Evolutionary conservation across 1,140 invertebrate genomes (phyloP).

Genomic region (Sesamia nonagrioides): DNA sequence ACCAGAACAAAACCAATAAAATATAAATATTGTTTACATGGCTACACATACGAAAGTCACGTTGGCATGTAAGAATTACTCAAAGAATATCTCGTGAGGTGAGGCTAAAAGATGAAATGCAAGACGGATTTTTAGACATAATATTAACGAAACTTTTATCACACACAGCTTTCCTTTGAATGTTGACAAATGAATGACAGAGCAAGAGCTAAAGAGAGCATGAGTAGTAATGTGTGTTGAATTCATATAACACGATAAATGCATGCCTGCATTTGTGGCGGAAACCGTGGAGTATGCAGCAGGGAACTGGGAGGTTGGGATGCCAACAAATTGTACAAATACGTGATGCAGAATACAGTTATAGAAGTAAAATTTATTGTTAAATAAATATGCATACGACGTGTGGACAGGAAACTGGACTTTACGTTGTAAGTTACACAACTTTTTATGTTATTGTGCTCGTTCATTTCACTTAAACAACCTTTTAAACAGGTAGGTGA

Average conservation of each 20-base stretch:
- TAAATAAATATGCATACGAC: neutral
- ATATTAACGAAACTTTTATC: neutral
- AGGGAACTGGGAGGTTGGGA: neutral
- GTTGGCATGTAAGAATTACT: neutral
- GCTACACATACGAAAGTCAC: too few relatives aligned
- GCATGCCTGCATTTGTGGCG: neutral
- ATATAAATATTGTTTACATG: too few relatives aligned
- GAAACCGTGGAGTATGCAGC: conserved; percentile 6
- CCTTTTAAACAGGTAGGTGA: neutral
- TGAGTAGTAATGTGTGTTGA: neutral
- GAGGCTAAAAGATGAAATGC: neutral
- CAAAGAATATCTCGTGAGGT: neutral
- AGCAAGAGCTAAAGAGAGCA: neutral
- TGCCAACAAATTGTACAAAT: neutral
- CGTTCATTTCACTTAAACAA: neutral
- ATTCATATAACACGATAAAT: neutral
- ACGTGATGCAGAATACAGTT: neutral
- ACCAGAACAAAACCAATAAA: too few relatives aligned
- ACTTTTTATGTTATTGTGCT: neutral
- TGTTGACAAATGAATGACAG: neutral
- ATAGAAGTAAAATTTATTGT: too few relatives aligned
- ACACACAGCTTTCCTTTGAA: neutral
- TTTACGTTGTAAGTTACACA: neutral
- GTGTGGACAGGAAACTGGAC: neutral
- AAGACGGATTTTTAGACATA: neutral